Conservation (phyloP, 2,797 vertebrate species). For the Streptopelia turtur region DNA sequence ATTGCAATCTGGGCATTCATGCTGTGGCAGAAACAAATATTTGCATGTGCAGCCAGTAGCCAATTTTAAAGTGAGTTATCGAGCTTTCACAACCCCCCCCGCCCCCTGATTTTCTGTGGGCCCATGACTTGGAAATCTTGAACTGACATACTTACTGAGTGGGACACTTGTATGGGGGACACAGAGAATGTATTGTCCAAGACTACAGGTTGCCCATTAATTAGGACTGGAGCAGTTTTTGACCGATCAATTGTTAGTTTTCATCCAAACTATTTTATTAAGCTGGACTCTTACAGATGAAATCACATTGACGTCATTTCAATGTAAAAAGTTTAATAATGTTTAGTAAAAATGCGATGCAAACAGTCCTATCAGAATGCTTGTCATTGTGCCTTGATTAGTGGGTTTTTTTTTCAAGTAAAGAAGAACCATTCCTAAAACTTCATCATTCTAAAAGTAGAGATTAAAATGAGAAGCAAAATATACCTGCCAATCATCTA, state of each 20-base stretch:
- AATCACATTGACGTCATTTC: background rate
- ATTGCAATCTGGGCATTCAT: background rate
- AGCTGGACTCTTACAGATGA: background rate
- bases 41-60: background rate
- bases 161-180: too few species aligned
- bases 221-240: background rate
- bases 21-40: background rate
- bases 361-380: conserved; percentile 5
- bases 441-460: conserved; percentile 17
- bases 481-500: conserved; percentile 20
- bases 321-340: conserved; percentile 32
- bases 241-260: conserved; percentile 1
- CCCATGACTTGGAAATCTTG: background rate
- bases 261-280: conserved; percentile 8
- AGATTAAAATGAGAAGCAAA: conserved; percentile 3
- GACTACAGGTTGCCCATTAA: background rate
- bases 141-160: background rate
- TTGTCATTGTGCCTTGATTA: conserved; percentile 28
- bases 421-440: conserved; percentile 49
- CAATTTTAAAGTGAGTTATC: background rate
- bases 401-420: background rate
- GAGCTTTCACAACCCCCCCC: background rate
- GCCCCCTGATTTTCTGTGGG: background rate
- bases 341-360: conserved; percentile 44
- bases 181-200: background rate